A percentile compares a stretch with the other conserved stretches of the same genome.
phyloP scores from a whole-genome alignment of 1,140 invertebrate genomes.

The Drosophila teissieri region DNA sequence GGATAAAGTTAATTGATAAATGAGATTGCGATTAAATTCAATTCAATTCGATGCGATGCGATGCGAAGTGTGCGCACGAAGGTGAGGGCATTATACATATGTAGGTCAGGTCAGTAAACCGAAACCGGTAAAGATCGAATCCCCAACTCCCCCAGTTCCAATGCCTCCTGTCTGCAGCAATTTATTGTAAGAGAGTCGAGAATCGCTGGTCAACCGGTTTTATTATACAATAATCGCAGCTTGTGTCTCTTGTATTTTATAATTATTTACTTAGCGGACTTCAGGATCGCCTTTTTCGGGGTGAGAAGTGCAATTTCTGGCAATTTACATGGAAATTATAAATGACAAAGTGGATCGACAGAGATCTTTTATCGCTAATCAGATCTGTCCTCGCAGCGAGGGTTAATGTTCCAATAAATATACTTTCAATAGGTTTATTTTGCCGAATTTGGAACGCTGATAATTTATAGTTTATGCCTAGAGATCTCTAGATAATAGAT shows the following conservation, averaged over 20 bases:
- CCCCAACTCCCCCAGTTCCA: slow-evolving; percentile 22
- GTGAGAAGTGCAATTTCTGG: slow-evolving; percentile 9
- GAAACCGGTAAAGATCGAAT: slow-evolving; percentile 59
- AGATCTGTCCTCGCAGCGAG: slow-evolving; percentile 16
- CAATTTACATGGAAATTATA: slow-evolving; percentile 47
- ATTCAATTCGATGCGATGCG: slow-evolving; percentile 10
- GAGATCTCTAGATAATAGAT: too few relatives aligned
- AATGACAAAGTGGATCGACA: slow-evolving; percentile 54
- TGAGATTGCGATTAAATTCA: slow-evolving; percentile 7
- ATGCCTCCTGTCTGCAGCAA: slow-evolving; percentile 32
- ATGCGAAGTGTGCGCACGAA: slow-evolving; percentile 25
- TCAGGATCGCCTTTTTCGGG: slow-evolving; percentile 17
- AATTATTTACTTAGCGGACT: slow-evolving; percentile 39
- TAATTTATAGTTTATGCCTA: too few relatives aligned
- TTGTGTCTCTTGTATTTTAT: slow-evolving; percentile 29
- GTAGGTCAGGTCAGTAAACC: slow-evolving; percentile 66
- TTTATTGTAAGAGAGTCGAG: slow-evolving; percentile 36
- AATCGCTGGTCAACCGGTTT: slow-evolving; percentile 43
- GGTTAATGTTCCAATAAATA: slow-evolving; percentile 6
- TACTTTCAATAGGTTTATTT: too few relatives aligned
- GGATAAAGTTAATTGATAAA: slow-evolving; percentile 47
- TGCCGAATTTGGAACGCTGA: too few relatives aligned
- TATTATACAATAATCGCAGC: slow-evolving; percentile 47
- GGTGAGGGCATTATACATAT: slow-evolving; percentile 33
- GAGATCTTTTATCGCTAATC: slow-evolving; percentile 11